Conservation (phyloP, 1,140 invertebrate species). For the Homarus americanus region DNA sequence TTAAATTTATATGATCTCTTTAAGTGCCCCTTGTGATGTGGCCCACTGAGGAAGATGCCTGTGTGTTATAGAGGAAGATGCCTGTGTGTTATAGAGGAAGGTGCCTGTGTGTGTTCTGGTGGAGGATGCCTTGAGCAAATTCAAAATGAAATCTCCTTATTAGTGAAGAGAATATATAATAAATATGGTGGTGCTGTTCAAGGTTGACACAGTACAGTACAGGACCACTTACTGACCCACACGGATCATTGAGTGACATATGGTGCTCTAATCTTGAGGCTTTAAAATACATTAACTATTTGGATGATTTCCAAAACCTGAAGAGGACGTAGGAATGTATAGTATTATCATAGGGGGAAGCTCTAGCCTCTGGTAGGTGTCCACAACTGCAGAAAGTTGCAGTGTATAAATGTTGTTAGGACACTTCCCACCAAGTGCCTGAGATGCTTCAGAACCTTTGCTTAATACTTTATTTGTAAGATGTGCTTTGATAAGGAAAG, state of each 20-base stretch:
- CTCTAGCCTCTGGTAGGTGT: too few relatives aligned
- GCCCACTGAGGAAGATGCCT: slow-evolving; percentile 2
- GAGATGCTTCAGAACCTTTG: too few relatives aligned
- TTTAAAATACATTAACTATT: neutral
- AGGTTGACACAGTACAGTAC: neutral
- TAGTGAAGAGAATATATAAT: too few relatives aligned
- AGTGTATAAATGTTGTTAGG: too few relatives aligned
- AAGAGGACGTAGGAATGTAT: too few relatives aligned
- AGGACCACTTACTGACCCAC: neutral
- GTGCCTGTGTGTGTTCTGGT: neutral
- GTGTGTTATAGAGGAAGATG: neutral
- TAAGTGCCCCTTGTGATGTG: slow-evolving; percentile 36
- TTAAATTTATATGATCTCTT: neutral
- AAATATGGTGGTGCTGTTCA: neutral
- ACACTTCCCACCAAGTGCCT: too few relatives aligned
- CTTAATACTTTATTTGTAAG: too few relatives aligned
- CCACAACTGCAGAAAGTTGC: too few relatives aligned
- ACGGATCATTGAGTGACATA: neutral
- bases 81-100: neutral
- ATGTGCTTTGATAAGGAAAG: neutral
- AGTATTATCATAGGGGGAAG: neutral
- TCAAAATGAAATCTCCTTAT: slow-evolving; percentile 29
- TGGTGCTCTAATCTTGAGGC: slow-evolving; percentile 16
- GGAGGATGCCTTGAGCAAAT: slow-evolving; percentile 39
- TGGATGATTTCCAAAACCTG: slow-evolving; percentile 30